A percentile compares a stretch with the other conserved stretches of the same genome.
These are phyloP conservation scores for Motacilla alba DNA, from an alignment of 2,113 vertebrate species.

Conservation along the genomic window DNA sequence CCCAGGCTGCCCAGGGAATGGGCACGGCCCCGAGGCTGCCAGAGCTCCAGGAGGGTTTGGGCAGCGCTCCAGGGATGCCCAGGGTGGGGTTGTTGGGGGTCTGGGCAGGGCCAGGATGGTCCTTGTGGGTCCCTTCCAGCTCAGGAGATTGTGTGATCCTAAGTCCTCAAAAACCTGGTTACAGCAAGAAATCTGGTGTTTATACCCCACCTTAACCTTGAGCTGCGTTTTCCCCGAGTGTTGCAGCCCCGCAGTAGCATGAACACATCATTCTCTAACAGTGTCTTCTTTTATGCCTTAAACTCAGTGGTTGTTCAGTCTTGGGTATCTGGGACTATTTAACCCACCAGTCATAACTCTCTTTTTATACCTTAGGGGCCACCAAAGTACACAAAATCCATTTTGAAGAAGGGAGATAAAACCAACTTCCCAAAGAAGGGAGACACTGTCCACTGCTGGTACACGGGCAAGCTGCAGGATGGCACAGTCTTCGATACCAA, in stretches of 20 bases:
- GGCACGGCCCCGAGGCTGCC: neutral
- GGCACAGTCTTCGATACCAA: slow-evolving; percentile 97
- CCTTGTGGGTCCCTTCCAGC: neutral
- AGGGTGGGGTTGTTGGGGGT: neutral
- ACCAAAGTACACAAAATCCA: slow-evolving; percentile 87
- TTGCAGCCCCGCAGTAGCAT: rapidly evolving
- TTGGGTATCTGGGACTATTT: rapidly evolving
- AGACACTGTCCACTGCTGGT: slow-evolving; percentile 94
- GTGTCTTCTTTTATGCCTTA: rapidly evolving
- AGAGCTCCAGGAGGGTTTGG: neutral
- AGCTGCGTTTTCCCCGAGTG: rapidly evolving
- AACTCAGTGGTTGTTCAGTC: rapidly evolving
- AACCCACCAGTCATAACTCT: neutral
- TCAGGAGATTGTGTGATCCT: neutral
- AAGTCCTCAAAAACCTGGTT: neutral
- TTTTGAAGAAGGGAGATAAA: slow-evolving; percentile 95
- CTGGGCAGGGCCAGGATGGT: neutral
- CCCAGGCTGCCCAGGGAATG: neutral
- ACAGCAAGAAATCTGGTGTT: neutral
- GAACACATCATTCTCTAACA: rapidly evolving
- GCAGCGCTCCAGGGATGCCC: neutral
- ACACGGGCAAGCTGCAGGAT: slow-evolving; percentile 89
- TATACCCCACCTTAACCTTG: rapidly evolving
- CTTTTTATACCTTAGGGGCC: slow-evolving; percentile 76
- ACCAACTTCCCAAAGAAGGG: slow-evolving; percentile 94